Conservation (phyloP, 1,140 invertebrate genomes). For the Calliopsis andreniformis region DNA sequence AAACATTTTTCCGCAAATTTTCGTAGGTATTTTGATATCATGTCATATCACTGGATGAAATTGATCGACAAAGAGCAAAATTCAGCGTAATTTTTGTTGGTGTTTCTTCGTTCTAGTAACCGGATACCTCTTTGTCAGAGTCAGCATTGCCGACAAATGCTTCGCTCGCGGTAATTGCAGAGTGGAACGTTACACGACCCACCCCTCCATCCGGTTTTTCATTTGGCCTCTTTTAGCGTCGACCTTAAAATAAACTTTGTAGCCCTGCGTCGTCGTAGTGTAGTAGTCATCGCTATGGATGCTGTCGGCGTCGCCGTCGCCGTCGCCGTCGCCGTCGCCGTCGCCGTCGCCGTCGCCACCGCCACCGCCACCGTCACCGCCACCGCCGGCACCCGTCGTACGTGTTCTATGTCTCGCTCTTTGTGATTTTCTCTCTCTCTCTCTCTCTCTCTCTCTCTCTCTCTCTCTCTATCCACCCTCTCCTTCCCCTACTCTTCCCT, state of each 20-base stretch:
- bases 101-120: neutral
- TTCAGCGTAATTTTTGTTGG: slow-evolving; percentile 13
- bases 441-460: neutral
- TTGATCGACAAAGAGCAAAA: slow-evolving; percentile 19
- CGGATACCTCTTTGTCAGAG: slow-evolving; percentile 3
- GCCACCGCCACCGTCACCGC: too few species aligned
- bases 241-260: slow-evolving; percentile 70
- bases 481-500: neutral
- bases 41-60: neutral
- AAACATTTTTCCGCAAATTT: too few species aligned
- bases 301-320: neutral
- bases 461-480: neutral
- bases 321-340: neutral
- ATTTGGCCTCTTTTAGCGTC: slow-evolving; percentile 67
- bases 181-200: slow-evolving; percentile 48
- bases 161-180: slow-evolving; percentile 61
- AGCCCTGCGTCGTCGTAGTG: slow-evolving; percentile 45
- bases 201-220: slow-evolving; percentile 65
- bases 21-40: neutral
- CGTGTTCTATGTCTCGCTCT: too few species aligned
- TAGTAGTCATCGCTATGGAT: neutral
- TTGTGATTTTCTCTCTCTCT: neutral
- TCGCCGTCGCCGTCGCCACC: neutral
- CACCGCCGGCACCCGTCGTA: too few species aligned
- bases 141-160: slow-evolving; percentile 17